These are phyloP conservation scores for Alligator mississippiensis DNA, from an alignment of 2,113 vertebrate genomes.

Conservation along the genomic window DNA sequence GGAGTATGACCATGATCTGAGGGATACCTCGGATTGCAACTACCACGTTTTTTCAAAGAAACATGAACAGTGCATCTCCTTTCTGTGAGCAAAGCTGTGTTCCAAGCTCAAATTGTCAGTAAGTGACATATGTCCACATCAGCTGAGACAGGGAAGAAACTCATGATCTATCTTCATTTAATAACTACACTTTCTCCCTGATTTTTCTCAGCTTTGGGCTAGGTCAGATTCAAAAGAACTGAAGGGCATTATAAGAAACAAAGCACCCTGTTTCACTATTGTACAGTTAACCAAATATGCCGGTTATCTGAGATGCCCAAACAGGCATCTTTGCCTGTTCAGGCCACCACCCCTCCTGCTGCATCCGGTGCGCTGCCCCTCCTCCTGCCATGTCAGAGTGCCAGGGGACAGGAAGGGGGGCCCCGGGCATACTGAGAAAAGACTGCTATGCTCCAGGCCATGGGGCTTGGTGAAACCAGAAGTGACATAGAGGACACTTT, in stretches of 20 bases:
- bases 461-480: no score
- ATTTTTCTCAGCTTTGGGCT: not conserved
- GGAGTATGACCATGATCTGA: not conserved
- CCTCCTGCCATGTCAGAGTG: no score
- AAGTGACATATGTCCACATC: not conserved
- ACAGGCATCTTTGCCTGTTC: no score
- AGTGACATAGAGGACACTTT: no score
- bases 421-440: no score
- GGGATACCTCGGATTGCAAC: not conserved
- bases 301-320: no score
- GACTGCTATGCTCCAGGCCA: no score
- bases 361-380: no score
- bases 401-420: no score
- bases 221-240: not conserved
- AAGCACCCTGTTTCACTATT: not conserved
- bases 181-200: not conserved
- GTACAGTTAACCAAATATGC: no score
- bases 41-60: not conserved
- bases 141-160: not conserved
- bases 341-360: no score
- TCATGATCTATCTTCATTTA: not conserved
- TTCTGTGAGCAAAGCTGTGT: not conserved
- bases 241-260: not conserved
- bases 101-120: not conserved
- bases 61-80: not conserved